These are phyloP conservation scores for Andrena hattorfiana DNA, from an alignment of 2,888 invertebrate genomes.

Conservation along the genomic window DNA sequence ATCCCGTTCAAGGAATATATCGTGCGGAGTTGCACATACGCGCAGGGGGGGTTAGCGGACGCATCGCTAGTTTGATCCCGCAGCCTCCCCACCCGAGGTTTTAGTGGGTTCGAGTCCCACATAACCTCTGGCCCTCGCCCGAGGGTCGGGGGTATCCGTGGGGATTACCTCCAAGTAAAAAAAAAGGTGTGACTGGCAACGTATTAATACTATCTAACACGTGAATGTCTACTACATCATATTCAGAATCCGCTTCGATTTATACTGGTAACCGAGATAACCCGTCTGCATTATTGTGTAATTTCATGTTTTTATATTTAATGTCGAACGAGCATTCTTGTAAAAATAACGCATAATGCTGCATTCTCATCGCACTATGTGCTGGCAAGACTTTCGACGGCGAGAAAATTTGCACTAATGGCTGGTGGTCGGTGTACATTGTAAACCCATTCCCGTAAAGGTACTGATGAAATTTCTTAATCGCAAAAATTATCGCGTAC, in stretches of 20 bases:
- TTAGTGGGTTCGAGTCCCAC: too few relatives aligned
- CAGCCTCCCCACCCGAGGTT: too few relatives aligned
- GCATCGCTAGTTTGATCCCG: too few relatives aligned
- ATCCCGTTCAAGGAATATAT: too few relatives aligned
- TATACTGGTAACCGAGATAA: constrained; percentile 25
- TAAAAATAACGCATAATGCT: constrained; percentile 18
- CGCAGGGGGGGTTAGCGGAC: too few relatives aligned
- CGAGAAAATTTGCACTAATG: constrained; percentile 13
- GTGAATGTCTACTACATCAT: constrained; percentile 13
- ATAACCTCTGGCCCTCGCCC: too few relatives aligned
- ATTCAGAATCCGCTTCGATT: not conserved
- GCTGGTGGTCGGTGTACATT: not conserved
- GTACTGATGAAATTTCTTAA: constrained; percentile 20
- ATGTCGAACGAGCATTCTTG: constrained; percentile 24
- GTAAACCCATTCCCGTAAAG: constrained; percentile 12
- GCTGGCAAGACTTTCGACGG: not conserved
- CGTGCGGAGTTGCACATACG: too few relatives aligned
- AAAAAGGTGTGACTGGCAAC: constrained; percentile 17
- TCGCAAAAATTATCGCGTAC: constrained; percentile 13
- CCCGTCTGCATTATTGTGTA: constrained; percentile 13
- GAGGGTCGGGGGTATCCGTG: too few relatives aligned
- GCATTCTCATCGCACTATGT: constrained; percentile 3
- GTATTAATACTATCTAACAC: not conserved
- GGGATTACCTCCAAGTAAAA: too few relatives aligned
- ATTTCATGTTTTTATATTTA: constrained; percentile 18